phyloP scores from a whole-genome alignment of 2,888 invertebrate species.

The Seira musarum region DNA sequence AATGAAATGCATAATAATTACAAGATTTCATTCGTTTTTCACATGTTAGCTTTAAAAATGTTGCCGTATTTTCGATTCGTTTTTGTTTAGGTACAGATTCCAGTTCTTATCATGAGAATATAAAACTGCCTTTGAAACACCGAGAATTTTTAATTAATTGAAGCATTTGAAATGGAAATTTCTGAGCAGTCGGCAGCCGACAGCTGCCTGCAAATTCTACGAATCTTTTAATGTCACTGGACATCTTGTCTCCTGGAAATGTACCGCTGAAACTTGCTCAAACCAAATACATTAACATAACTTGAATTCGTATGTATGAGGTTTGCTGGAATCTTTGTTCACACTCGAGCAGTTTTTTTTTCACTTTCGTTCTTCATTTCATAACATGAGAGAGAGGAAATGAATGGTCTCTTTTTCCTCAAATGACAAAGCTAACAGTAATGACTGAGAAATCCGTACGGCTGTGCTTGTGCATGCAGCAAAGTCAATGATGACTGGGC shows the following conservation, averaged over 20 bases:
- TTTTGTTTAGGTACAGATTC: neutral
- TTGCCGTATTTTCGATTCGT: neutral
- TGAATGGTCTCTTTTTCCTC: neutral
- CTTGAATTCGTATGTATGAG: too few relatives aligned
- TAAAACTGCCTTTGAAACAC: neutral
- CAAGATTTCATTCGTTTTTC: neutral
- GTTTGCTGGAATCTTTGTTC: conserved; percentile 17
- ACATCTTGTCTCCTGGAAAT: conserved; percentile 13
- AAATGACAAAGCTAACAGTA: neutral
- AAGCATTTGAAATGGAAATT: neutral
- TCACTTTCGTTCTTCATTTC: neutral
- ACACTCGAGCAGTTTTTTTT: too few relatives aligned
- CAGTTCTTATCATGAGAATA: too few relatives aligned
- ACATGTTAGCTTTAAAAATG: neutral
- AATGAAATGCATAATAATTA: neutral
- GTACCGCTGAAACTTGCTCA: neutral
- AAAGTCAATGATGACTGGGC: neutral
- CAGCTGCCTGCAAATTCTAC: neutral
- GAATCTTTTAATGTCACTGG: neutral
- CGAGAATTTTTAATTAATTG: neutral
- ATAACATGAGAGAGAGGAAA: neutral
- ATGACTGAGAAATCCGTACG: neutral
- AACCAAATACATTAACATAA: conserved; percentile 11
- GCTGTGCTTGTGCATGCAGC: neutral
- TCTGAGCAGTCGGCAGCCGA: neutral